Percentiles rank a stretch among this genome's conserved stretches.
Conservation (phyloP, 2,888 invertebrate species). For the Drosophila kanekoi region DNA sequence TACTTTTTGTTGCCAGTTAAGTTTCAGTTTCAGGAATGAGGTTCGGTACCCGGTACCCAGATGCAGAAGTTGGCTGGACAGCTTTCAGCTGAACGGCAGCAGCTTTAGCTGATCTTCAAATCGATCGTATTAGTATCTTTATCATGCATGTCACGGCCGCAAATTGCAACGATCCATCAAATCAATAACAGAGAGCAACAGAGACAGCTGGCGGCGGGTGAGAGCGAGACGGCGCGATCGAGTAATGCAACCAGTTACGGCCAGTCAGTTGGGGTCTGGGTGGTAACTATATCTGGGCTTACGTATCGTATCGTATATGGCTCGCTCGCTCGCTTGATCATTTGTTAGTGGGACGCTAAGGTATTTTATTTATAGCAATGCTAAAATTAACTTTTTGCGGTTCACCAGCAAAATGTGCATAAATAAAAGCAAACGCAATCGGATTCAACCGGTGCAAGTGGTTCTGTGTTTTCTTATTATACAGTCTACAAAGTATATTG, state of each 20-base stretch:
- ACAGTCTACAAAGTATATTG: background rate
- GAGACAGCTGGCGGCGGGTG: slow-evolving; percentile 1
- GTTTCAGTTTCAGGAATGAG: slow-evolving; percentile 26
- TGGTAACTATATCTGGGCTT: slow-evolving; percentile 74
- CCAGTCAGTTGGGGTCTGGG: slow-evolving; percentile 43
- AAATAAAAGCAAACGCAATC: slow-evolving; percentile 61
- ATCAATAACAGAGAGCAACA: slow-evolving; percentile 27
- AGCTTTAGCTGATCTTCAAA: slow-evolving; percentile 56
- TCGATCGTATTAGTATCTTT: slow-evolving; percentile 78
- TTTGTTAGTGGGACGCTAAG: slow-evolving; percentile 70
- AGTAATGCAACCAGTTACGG: slow-evolving; percentile 67
- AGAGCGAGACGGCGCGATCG: slow-evolving; percentile 1
- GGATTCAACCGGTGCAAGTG: slow-evolving; percentile 52
- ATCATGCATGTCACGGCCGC: slow-evolving; percentile 75
- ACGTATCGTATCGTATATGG: slow-evolving; percentile 68
- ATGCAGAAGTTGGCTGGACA: slow-evolving; percentile 37
- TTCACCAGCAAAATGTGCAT: slow-evolving; percentile 60
- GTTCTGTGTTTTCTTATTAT: background rate
- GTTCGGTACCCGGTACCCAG: slow-evolving; percentile 7
- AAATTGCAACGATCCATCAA: slow-evolving; percentile 82
- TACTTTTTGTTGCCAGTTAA: background rate
- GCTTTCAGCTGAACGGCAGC: slow-evolving; percentile 49
- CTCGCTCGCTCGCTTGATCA: slow-evolving; percentile 58
- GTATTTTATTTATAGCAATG: slow-evolving; percentile 77
- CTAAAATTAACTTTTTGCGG: slow-evolving; percentile 81